Evolutionary conservation across 2,888 invertebrate genomes (phyloP), one percentile per base, ranked within the genome.

Genomic region (Chironomus tentans): DNA sequence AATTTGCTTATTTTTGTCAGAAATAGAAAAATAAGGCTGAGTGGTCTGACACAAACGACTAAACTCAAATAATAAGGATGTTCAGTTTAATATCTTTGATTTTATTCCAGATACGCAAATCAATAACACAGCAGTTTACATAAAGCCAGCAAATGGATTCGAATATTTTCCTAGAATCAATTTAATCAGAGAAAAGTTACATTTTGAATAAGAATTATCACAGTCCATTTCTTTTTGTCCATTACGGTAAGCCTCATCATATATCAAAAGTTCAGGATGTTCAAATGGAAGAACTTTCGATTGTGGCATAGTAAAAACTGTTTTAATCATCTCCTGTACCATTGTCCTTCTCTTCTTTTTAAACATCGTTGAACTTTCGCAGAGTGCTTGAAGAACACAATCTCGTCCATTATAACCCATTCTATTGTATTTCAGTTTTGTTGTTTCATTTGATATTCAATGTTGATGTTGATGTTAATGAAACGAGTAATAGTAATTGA

Each of bases 361-460:
- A 48, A 91, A 84, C n/a, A 87, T 85, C 78, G 89, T 88, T 0
- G 89, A 88, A 2, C 91, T 89, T 81, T 93, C 93, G 81, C 93
- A 93, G 0, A 93, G 83, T 0, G 92, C 89, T 76, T 90, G 88
- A 68, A 90, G 83, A 61, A 93, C 86, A 80, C 93, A 93, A 10
- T 88, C 85, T 71, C 89, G 85, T 0, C 93, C 93, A 79, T 89
- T 87, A 80, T 90, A 90, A 0, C 92, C 92, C 89, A 92, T 91
- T 78, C 93, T 93, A 82, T 10, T 1, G 1, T 10, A 38, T 38
- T 38, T 10, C 10, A 38, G 1, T 10, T 10, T 38, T 38, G 38
- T 38, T 38, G 38, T 7, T 10, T 10, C 10, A 38, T 38, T 38
- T 10, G 15, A 38, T 28, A 28, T 28, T 28, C n/a, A n/a, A n/a